These are phyloP conservation scores for Lordiphosa andalusiaca DNA, from an alignment of 2,888 invertebrate species.

Conservation along the genomic window DNA sequence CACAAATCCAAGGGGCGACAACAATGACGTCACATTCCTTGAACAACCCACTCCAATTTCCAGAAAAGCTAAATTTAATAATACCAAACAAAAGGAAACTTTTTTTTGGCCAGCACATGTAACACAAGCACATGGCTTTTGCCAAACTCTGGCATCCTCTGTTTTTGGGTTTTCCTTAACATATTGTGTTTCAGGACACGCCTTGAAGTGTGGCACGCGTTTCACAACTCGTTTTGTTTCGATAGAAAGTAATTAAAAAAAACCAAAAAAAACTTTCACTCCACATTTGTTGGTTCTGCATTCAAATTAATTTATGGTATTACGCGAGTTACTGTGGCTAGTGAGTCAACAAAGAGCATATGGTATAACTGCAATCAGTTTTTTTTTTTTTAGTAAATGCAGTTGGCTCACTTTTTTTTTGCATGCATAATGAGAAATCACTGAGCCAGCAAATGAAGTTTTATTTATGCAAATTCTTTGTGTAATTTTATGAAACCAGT, in stretches of 20 bases:
- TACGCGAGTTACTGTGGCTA: too few species aligned
- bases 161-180: neutral
- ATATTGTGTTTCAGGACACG: constrained; percentile 31
- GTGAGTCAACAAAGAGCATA: constrained; percentile 6
- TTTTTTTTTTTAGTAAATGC: too few species aligned
- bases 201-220: constrained; percentile 26
- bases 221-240: constrained; percentile 25
- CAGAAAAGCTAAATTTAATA: constrained; percentile 12
- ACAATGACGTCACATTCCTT: neutral
- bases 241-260: constrained; percentile 36
- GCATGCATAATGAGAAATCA: constrained; percentile 9
- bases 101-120: constrained; percentile 5
- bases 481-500: neutral
- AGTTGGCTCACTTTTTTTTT: neutral
- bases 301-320: too few species aligned
- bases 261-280: constrained; percentile 31
- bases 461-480: constrained; percentile 4
- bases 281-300: constrained; percentile 21
- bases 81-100: constrained; percentile 13
- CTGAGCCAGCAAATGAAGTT: constrained; percentile 1
- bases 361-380: neutral
- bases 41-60: constrained; percentile 2
- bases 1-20: neutral
- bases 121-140: neutral
- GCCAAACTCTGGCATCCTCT: neutral